phyloP scores from a whole-genome alignment of 1,140 invertebrate genomes.

The Stratiolaelaps scimitus region DNA sequence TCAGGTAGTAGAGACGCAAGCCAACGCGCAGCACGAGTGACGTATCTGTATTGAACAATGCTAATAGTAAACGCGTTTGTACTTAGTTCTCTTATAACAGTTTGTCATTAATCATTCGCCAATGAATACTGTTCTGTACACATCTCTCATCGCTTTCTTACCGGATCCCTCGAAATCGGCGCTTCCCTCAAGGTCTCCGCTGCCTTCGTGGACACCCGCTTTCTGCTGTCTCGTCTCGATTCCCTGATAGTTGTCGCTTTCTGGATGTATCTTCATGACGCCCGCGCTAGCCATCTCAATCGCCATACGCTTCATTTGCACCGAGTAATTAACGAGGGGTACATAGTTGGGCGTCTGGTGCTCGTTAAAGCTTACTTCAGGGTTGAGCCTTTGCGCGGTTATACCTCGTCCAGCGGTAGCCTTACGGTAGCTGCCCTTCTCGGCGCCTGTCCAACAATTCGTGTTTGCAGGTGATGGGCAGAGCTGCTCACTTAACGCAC shows the following conservation, averaged over 20 bases:
- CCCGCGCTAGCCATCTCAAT: background rate
- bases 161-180: background rate
- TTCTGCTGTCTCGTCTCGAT: constrained; percentile 10
- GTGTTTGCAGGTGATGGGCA: background rate
- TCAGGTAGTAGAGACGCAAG: no score
- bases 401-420: background rate
- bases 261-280: constrained; percentile 15
- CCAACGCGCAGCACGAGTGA: no score
- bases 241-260: constrained; percentile 16
- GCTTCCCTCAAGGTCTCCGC: constrained; percentile 6
- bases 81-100: no score
- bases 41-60: no score
- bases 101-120: no score
- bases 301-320: background rate
- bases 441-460: constrained; percentile 1
- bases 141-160: no score
- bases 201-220: background rate
- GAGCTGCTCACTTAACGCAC: background rate
- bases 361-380: constrained; percentile 6
- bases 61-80: no score
- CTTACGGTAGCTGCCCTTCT: background rate
- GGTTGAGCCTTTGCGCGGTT: background rate
- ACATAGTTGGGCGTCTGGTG: background rate
- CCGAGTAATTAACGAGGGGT: background rate
- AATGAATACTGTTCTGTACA: no score